Evolutionary conservation across 2,888 invertebrate species (phyloP).

Genomic region (Cacoxenus indagator): DNA sequence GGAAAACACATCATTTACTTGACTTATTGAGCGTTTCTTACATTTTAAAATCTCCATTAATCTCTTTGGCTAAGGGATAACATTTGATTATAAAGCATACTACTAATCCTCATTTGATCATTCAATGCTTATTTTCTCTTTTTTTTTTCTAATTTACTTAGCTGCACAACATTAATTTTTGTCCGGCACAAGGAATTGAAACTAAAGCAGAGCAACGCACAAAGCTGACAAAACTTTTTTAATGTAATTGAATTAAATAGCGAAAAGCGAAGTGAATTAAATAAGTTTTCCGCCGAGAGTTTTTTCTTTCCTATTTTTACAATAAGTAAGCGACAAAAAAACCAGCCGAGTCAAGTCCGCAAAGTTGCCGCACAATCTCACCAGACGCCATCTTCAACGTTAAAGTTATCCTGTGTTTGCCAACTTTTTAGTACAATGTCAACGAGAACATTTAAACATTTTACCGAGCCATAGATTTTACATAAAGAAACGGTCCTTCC

Average conservation of each 20-base stretch:
- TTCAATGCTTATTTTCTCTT: too few species aligned
- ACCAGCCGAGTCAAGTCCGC: constrained; percentile 21
- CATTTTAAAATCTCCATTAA: too few species aligned
- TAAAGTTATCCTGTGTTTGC: constrained; percentile 19
- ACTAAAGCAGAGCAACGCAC: background rate
- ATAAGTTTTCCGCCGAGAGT: constrained; percentile 61
- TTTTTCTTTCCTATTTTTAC: background rate
- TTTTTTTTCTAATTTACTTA: background rate
- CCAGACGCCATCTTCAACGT: too few species aligned
- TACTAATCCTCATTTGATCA: too few species aligned
- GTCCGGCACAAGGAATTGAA: background rate
- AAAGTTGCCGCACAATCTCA: constrained; percentile 61
- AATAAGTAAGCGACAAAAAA: background rate
- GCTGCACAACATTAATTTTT: background rate
- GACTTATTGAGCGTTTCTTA: too few species aligned
- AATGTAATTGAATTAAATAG: constrained; percentile 69
- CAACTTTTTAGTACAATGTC: constrained; percentile 31
- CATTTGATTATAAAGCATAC: too few species aligned
- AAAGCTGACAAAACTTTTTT: constrained; percentile 48
- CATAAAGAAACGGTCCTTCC: constrained; percentile 34
- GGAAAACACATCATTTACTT: too few species aligned
- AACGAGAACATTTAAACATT: constrained; percentile 30
- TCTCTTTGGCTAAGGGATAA: too few species aligned
- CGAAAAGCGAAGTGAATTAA: constrained; percentile 70
- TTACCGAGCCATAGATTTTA: constrained; percentile 49